Evolutionary conservation across 2,888 invertebrate species (phyloP).

Genomic region (Drosophila niveifrons): DNA sequence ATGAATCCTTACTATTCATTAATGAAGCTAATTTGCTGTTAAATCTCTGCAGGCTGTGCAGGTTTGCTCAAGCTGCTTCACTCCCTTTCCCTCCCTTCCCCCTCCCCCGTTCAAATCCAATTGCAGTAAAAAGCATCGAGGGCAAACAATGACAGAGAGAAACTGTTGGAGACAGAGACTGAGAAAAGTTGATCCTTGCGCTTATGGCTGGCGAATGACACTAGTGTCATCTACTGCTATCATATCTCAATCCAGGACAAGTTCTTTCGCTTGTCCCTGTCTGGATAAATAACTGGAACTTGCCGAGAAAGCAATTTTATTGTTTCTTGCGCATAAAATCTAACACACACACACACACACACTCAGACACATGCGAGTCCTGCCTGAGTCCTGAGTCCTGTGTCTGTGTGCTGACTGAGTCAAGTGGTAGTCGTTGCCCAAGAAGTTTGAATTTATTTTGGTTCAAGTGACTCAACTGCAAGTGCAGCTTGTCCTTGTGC

Average conservation of each 20-base stretch:
- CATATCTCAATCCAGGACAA: constrained; percentile 61
- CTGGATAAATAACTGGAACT: constrained; percentile 68
- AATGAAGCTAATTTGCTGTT: constrained; percentile 75
- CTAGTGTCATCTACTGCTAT: constrained; percentile 72
- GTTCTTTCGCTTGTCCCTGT: constrained; percentile 30
- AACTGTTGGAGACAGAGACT: constrained; percentile 1
- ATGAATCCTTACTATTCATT: constrained; percentile 55
- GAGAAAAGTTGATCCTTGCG: constrained; percentile 72
- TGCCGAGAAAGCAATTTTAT: constrained; percentile 74
- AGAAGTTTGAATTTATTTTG: constrained; percentile 75
- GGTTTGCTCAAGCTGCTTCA: constrained; percentile 18
- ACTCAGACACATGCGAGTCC: constrained; percentile 1
- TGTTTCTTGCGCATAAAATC: constrained; percentile 60
- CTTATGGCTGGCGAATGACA: constrained; percentile 66
- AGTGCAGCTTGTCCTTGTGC: constrained; percentile 43
- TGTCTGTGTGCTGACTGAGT: constrained; percentile 6
- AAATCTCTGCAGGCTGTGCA: constrained; percentile 53
- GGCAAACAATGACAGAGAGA: constrained; percentile 36
- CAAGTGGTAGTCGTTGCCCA: constrained; percentile 41
- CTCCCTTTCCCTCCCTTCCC: not conserved
- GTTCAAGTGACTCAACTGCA: constrained; percentile 49
- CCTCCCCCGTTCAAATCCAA: constrained; percentile 47
- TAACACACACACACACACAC: not conserved
- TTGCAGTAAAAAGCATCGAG: constrained; percentile 40
- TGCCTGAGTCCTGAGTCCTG: constrained; percentile 6